A percentile compares a stretch with the other conserved stretches of the same genome.
These are phyloP conservation scores for Polydrusus tereticollis DNA, from an alignment of 2,888 invertebrate genomes.

Conservation along the genomic window DNA sequence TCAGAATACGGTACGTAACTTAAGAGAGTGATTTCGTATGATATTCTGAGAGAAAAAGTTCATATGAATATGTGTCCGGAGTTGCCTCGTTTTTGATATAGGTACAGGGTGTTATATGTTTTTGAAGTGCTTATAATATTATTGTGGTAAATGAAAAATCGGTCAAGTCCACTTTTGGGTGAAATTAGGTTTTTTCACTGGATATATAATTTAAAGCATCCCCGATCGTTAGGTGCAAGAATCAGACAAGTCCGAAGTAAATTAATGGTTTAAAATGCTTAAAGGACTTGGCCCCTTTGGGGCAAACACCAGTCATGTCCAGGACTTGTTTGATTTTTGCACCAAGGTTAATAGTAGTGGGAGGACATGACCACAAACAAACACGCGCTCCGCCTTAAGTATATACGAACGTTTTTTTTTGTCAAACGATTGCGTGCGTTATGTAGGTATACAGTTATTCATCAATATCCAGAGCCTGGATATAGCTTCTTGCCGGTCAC, in stretches of 20 bases:
- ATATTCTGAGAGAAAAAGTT: too few species aligned
- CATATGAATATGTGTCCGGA: too few species aligned
- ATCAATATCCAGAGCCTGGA: too few species aligned
- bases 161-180: conserved; percentile 24
- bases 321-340: conserved; percentile 33
- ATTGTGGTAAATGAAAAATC: too few species aligned
- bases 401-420: neutral
- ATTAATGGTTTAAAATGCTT: conserved; percentile 18
- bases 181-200: conserved; percentile 27
- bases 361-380: conserved; percentile 12
- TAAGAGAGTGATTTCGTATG: too few species aligned
- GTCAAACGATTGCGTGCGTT: too few species aligned
- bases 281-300: conserved; percentile 27
- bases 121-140: too few species aligned
- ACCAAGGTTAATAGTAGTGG: conserved; percentile 19
- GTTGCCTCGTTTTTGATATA: too few species aligned
- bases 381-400: conserved; percentile 1
- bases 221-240: conserved; percentile 27
- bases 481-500: too few species aligned
- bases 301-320: conserved; percentile 34
- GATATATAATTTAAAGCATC: conserved; percentile 33
- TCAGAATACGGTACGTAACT: too few species aligned
- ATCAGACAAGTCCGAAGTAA: conserved; percentile 17
- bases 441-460: too few species aligned
- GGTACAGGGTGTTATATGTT: too few species aligned